phyloP scores from a whole-genome alignment of 92 coral and sea anemone genomes.

The Palythoa heliodiscus region DNA sequence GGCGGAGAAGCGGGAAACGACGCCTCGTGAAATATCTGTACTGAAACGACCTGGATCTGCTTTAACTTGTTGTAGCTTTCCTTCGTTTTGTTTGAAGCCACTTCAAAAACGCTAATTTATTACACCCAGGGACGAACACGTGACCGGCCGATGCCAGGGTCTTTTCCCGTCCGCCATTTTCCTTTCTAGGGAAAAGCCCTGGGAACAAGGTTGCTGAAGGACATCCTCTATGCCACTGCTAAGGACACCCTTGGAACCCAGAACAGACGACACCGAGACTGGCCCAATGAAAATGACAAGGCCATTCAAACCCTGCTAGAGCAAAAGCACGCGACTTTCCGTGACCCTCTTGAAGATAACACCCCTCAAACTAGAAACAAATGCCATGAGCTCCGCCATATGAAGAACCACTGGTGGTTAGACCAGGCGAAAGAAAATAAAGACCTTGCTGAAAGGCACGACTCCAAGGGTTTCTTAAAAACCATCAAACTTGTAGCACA shows the following conservation, averaged over 20 bases:
- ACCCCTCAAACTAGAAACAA: not conserved
- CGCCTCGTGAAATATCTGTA: too few relatives aligned
- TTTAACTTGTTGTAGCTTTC: too few relatives aligned
- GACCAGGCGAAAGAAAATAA: not conserved
- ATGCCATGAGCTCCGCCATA: slow-evolving; percentile 1
- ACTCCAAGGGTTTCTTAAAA: slow-evolving; percentile 1
- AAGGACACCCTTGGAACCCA: not conserved
- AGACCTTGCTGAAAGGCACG: not conserved
- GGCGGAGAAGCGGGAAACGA: too few relatives aligned
- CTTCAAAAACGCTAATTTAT: too few relatives aligned
- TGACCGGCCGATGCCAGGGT: too few relatives aligned
- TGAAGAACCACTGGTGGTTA: not conserved
- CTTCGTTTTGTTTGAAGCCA: too few relatives aligned
- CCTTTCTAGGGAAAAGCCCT: too few relatives aligned
- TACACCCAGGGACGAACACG: too few relatives aligned
- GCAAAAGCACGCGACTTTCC: not conserved
- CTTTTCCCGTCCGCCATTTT: too few relatives aligned
- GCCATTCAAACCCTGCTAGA: slow-evolving; percentile 6
- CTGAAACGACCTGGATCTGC: too few relatives aligned
- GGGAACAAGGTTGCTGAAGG: too few relatives aligned
- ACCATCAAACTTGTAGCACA: not conserved
- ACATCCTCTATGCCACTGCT: not conserved
- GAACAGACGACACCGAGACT: slow-evolving; percentile 2
- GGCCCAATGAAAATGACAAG: not conserved
- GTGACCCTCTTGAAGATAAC: not conserved